Evolutionary conservation across 2,888 invertebrate genomes (phyloP).

Genomic region (Nomada fucata): DNA sequence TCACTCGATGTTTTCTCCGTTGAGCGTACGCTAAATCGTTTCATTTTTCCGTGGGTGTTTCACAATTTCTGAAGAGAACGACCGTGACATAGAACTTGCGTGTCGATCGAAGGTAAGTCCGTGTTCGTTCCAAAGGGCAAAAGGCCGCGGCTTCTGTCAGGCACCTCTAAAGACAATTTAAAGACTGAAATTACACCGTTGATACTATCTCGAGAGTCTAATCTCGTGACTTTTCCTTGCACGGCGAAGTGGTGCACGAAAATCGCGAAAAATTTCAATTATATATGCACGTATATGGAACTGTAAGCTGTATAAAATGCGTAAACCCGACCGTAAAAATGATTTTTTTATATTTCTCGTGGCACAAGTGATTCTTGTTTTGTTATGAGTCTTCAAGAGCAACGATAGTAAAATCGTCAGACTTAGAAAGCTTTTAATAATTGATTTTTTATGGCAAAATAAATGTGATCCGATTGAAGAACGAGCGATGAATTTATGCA

Average conservation of each 20-base stretch:
- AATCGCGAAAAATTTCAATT: neutral
- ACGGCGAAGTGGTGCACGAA: slow-evolving; percentile 21
- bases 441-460: too few relatives aligned
- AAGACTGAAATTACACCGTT: slow-evolving; percentile 56
- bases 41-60: neutral
- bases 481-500: too few relatives aligned
- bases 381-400: too few relatives aligned
- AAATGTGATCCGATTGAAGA: too few relatives aligned
- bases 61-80: slow-evolving; percentile 20
- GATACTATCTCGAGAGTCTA: slow-evolving; percentile 34
- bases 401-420: too few relatives aligned
- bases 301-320: neutral
- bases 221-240: slow-evolving; percentile 47
- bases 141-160: slow-evolving; percentile 70
- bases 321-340: too few relatives aligned
- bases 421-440: too few relatives aligned
- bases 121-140: slow-evolving; percentile 62
- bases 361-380: too few relatives aligned
- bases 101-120: slow-evolving; percentile 60
- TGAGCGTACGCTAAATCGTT: neutral
- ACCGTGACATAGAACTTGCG: slow-evolving; percentile 65
- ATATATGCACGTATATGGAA: too few relatives aligned
- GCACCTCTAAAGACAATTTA: slow-evolving; percentile 65
- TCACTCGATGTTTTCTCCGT: too few relatives aligned
- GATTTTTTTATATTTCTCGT: too few relatives aligned